phyloP scores from a whole-genome alignment of 2,797 vertebrate genomes.

The Heliangelus exortis region DNA sequence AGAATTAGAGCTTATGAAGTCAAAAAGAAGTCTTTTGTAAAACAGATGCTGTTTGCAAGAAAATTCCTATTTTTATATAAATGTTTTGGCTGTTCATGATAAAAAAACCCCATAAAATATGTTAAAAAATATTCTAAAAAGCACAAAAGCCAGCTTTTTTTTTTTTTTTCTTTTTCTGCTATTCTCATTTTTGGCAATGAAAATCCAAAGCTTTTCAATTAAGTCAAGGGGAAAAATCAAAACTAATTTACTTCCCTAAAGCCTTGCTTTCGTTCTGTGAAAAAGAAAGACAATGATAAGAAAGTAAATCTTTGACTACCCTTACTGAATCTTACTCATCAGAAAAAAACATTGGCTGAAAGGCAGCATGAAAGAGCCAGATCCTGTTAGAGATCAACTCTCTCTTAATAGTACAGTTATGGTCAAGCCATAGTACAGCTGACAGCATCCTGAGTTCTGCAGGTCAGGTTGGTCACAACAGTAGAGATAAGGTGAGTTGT shows the following conservation, averaged over 20 bases:
- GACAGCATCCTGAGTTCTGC: not conserved
- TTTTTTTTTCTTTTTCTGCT: too few species aligned
- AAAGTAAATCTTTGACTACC: not conserved
- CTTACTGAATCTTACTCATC: not conserved
- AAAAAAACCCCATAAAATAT: not conserved
- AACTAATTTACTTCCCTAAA: not conserved
- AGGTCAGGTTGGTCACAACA: not conserved
- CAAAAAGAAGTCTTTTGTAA: not conserved
- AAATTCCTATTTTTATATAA: slow-evolving; percentile 11
- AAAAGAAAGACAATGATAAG: not conserved
- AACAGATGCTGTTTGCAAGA: slow-evolving; percentile 25
- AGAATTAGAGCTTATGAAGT: not conserved
- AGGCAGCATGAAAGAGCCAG: not conserved
- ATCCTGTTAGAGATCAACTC: not conserved
- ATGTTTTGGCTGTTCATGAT: slow-evolving; percentile 18
- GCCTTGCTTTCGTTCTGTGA: not conserved
- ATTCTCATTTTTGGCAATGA: not conserved
- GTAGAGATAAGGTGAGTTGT: not conserved
- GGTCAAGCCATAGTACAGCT: not conserved
- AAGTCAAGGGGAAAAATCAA: not conserved
- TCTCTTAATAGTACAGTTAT: not conserved
- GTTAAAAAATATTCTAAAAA: slow-evolving; percentile 34
- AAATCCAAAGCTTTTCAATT: not conserved
- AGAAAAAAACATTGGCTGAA: not conserved
- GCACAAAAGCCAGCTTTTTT: not conserved